These are phyloP conservation scores for Autographa pulchrina DNA, from an alignment of 2,888 invertebrate species.

Conservation along the genomic window DNA sequence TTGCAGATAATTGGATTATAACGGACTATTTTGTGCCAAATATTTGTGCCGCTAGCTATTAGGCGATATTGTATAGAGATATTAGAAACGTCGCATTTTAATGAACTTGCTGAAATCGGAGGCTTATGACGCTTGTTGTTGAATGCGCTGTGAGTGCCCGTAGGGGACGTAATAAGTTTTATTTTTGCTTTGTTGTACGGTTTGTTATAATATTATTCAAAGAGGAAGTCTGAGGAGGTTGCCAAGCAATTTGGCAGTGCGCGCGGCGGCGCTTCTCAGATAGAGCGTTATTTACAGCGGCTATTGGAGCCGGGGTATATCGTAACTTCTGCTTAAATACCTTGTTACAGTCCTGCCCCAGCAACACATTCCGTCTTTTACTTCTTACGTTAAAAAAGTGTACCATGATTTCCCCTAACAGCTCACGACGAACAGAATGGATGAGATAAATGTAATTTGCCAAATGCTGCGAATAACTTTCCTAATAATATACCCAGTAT, in stretches of 20 bases:
- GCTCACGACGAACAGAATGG: constrained; percentile 39
- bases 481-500: constrained; percentile 36
- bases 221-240: constrained; percentile 85
- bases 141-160: constrained; percentile 51
- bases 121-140: constrained; percentile 29
- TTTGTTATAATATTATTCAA: constrained; percentile 86
- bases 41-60: constrained; percentile 52
- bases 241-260: constrained; percentile 87
- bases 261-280: constrained; percentile 78
- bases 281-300: constrained; percentile 84
- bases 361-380: constrained; percentile 66
- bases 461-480: constrained; percentile 42
- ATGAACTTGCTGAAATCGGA: constrained; percentile 40
- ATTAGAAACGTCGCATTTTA: constrained; percentile 31
- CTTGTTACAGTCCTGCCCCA: constrained; percentile 74
- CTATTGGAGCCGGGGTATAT: constrained; percentile 77
- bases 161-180: constrained; percentile 69
- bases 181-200: constrained; percentile 80
- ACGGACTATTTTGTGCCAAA: constrained; percentile 50
- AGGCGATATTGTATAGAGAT: constrained; percentile 16
- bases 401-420: constrained; percentile 59
- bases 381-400: constrained; percentile 64
- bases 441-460: constrained; percentile 28
- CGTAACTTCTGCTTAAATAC: constrained; percentile 86
- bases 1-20: constrained; percentile 56